Base-by-base conservation (phyloP, 2,797 vertebrate genomes). In the Sarcophilus harrisii region DNA sequence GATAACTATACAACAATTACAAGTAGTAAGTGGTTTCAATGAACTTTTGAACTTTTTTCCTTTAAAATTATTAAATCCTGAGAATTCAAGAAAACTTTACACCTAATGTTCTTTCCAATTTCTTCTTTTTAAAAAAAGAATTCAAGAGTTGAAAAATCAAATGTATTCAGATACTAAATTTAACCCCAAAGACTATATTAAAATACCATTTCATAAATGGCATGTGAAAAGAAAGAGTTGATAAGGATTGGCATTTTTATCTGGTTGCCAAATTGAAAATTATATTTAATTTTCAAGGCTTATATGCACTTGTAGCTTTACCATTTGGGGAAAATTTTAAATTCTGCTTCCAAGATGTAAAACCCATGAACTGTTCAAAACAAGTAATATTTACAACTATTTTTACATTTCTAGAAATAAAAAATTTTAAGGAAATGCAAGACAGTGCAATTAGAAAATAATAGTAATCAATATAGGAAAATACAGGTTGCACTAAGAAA, bases 291-390 rank as follows among this genome's bases (percentile, higher is more conserved):
- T 92, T 87, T 58, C n/a, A 93, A 57, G 90, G 30, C 91, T 29
- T 90, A 27, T 0, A 3, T 1, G 11, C 28, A 38, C 38, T 90
- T 81, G 11, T 14, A n/a, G 89, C 52, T 94, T 96, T 92, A 96
- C 96, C 93, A 95, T 57, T 90, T 94, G 91, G 94, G 95, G 91
- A 92, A 95, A 93, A 24, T 62, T 96, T 95, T 87, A 9, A 94
- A 94, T 95, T 94, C 95, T 92, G 58, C 57, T 92, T 49, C 81
- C 92, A 62, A 91, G 73, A 97, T 94, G 59, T 93, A 66, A 97
- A 97, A 96, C 92, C 94, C 91, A 87, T 81, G 91, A 81, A 95
- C 95, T 95, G 81, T 62, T 94, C 90, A 49, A 94, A 62, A 58
- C 62, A 93, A n/a, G 90, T 93, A 92, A 87, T 89, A 93, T 90